These are phyloP conservation scores for Hipposideros armiger DNA, from an alignment of 2,113 vertebrate species.

Conservation along the genomic window DNA sequence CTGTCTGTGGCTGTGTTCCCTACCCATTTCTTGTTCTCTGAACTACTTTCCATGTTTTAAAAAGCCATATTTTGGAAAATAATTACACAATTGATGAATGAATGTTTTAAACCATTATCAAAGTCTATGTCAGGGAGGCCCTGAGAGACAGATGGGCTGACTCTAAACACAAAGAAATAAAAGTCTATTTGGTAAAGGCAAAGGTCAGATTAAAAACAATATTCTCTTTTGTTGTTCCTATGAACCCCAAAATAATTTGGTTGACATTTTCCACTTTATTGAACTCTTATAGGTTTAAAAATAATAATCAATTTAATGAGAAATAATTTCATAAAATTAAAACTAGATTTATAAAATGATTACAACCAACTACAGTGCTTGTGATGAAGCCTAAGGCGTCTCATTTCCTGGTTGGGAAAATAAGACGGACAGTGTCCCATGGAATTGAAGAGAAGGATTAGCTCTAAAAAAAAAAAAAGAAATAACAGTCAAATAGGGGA, in stretches of 20 bases:
- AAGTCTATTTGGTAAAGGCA: background rate
- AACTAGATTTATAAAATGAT: background rate
- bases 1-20: no score
- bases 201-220: background rate
- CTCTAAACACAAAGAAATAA: conserved; percentile 9
- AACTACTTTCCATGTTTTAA: background rate
- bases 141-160: background rate
- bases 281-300: background rate
- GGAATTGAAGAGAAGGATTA: background rate
- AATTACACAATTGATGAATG: background rate
- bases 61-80: background rate
- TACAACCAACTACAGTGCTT: background rate
- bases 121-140: background rate
- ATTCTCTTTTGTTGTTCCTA: background rate
- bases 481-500: background rate
- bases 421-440: background rate
- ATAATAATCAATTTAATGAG: background rate
- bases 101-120: background rate
- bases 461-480: background rate
- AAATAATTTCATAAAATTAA: background rate
- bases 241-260: background rate
- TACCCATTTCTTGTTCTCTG: background rate
- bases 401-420: background rate
- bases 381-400: background rate
- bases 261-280: background rate